Conservation (phyloP, 92 coral and sea anemone genomes). For the Nematostella vectensis region DNA sequence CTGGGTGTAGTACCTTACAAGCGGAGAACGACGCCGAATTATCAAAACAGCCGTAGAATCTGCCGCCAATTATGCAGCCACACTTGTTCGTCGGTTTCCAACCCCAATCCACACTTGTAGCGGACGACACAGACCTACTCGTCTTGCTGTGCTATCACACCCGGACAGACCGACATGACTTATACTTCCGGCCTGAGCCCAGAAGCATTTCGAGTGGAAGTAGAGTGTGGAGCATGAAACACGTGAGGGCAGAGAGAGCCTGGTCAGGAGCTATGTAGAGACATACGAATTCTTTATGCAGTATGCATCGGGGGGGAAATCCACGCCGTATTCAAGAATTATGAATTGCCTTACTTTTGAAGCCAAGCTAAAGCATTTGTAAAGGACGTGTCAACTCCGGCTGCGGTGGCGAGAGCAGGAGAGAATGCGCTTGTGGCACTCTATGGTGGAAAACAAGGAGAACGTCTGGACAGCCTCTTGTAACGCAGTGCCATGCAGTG, state of each 20-base stretch:
- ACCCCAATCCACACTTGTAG: no score
- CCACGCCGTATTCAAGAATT: slow-evolving; percentile 3
- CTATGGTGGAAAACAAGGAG: no score
- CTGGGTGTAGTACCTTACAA: slow-evolving; percentile 4
- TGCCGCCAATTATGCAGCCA: not conserved
- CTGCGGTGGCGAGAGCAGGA: no score
- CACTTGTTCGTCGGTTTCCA: no score
- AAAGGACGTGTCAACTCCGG: not conserved
- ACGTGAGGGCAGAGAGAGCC: slow-evolving; percentile 4
- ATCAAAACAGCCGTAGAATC: slow-evolving; percentile 12
- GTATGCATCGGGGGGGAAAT: no score
- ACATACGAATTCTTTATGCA: slow-evolving; percentile 13
- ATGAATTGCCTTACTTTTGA: not conserved
- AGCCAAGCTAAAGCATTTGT: slow-evolving; percentile 6
- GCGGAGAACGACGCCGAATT: slow-evolving; percentile 8
- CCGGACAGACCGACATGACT: slow-evolving; percentile 9
- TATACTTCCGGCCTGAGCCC: no score
- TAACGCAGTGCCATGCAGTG: not conserved
- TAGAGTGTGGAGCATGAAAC: slow-evolving; percentile 10
- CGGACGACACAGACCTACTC: slow-evolving; percentile 14
- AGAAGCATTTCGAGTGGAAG: not conserved
- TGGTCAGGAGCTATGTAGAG: not conserved
- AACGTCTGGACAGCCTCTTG: not conserved
- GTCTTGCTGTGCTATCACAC: slow-evolving; percentile 18
- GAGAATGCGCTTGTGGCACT: no score